Evolutionary conservation across 2,797 vertebrate genomes (phyloP).

Genomic region (Astyanax mexicanus): DNA sequence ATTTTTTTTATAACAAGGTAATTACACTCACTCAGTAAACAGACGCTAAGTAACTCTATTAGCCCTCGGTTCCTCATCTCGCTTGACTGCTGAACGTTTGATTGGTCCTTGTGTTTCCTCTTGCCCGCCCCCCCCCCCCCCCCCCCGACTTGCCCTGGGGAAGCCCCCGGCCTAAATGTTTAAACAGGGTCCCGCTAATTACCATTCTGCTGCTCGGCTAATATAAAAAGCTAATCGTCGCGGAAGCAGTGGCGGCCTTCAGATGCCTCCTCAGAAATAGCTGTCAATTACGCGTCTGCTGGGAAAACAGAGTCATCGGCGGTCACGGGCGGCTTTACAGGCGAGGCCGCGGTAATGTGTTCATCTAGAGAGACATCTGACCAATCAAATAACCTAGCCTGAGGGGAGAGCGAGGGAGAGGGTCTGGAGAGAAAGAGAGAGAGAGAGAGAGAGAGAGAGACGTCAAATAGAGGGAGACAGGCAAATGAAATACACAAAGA

Average conservation of each 20-base stretch:
- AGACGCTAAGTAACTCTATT: background rate
- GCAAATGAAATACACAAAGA: background rate
- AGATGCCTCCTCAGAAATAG: conserved; percentile 23
- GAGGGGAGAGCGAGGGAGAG: background rate
- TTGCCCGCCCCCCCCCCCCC: background rate
- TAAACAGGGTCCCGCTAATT: conserved; percentile 37
- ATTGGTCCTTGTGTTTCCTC: background rate
- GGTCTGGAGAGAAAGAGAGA: background rate
- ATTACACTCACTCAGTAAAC: background rate
- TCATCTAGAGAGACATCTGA: conserved; percentile 17
- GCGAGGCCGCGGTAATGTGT: conserved; percentile 3
- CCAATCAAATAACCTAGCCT: background rate
- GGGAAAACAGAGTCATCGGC: background rate
- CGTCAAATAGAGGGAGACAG: background rate
- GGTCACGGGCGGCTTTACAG: background rate
- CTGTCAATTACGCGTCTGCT: conserved; percentile 4
- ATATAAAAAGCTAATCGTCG: conserved; percentile 28
- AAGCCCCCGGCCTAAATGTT: conserved; percentile 23
- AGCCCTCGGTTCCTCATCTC: background rate
- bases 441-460: background rate
- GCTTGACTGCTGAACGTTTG: background rate
- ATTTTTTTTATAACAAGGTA: background rate
- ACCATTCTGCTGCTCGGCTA: conserved; percentile 5
- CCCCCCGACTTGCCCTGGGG: conserved; percentile 8
- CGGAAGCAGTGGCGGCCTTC: background rate